These are phyloP conservation scores for Centropus bengalensis DNA, from an alignment of 2,113 vertebrate genomes.

Conservation along the genomic window DNA sequence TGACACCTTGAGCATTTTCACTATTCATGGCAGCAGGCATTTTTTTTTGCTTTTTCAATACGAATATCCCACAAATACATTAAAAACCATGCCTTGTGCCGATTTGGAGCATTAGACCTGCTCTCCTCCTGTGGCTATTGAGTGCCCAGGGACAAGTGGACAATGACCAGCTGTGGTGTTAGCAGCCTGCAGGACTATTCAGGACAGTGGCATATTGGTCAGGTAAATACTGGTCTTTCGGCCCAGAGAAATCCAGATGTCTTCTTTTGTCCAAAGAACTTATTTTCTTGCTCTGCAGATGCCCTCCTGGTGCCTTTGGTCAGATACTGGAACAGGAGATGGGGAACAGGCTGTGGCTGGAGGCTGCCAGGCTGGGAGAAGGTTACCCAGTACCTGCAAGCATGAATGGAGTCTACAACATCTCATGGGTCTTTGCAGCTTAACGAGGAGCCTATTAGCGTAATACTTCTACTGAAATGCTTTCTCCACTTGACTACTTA, in stretches of 20 bases:
- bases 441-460: not conserved
- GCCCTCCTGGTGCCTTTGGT: not conserved
- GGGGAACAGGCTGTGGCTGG: not conserved
- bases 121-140: not conserved
- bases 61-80: not conserved
- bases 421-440: not conserved
- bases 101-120: rapidly evolving
- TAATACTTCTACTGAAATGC: not conserved
- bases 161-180: not conserved
- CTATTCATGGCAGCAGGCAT: not conserved
- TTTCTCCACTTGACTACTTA: not conserved
- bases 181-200: not conserved
- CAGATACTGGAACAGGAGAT: not conserved
- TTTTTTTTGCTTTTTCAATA: not conserved
- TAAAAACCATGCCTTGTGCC: not conserved
- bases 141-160: rapidly evolving
- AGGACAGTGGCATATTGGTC: not conserved
- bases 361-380: not conserved
- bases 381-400: not conserved
- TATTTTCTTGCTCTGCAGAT: not conserved
- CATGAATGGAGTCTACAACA: not conserved
- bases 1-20: not conserved
- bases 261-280: not conserved
- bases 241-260: not conserved
- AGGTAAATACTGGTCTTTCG: not conserved